Evolutionary conservation across 2,888 invertebrate genomes (phyloP).

Genomic region (Mycogona germanica): DNA sequence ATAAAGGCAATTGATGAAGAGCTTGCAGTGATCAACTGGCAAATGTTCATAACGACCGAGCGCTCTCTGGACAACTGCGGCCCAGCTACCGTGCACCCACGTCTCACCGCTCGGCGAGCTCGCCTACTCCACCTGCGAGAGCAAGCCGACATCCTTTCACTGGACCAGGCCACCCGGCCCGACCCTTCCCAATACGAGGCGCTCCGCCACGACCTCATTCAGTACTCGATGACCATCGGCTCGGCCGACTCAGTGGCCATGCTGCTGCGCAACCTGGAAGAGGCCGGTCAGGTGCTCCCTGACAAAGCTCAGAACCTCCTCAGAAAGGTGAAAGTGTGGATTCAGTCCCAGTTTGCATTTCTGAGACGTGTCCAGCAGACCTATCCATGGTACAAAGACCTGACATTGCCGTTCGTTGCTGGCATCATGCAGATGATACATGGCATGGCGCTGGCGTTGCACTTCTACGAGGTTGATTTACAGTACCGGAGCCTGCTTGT

Average conservation of each 20-base stretch:
- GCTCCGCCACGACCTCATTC: slow-evolving; percentile 35
- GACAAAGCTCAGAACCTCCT: neutral
- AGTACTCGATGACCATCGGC: slow-evolving; percentile 22
- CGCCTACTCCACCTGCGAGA: too few species aligned
- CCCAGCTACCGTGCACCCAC: too few species aligned
- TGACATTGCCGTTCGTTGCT: slow-evolving; percentile 55
- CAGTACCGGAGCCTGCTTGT: too few species aligned
- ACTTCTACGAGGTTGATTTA: too few species aligned
- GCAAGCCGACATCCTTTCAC: too few species aligned
- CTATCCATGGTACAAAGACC: slow-evolving; percentile 57
- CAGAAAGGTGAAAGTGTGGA: slow-evolving; percentile 15
- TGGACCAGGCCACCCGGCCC: too few species aligned
- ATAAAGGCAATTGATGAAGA: too few species aligned
- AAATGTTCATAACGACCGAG: too few species aligned
- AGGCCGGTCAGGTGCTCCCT: neutral
- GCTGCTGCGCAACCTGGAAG: slow-evolving; percentile 14
- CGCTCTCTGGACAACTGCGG: too few species aligned
- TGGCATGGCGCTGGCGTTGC: slow-evolving; percentile 24
- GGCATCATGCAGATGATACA: slow-evolving; percentile 39
- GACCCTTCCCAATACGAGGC: slow-evolving; percentile 34
- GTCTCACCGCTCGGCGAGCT: too few species aligned
- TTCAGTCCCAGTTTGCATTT: slow-evolving; percentile 31
- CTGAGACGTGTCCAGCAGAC: slow-evolving; percentile 25
- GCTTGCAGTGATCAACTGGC: too few species aligned
- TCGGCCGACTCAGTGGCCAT: slow-evolving; percentile 18